These are phyloP conservation scores for Philypnodon macrostomus DNA, from an alignment of 2,797 vertebrate genomes.

Conservation along the genomic window DNA sequence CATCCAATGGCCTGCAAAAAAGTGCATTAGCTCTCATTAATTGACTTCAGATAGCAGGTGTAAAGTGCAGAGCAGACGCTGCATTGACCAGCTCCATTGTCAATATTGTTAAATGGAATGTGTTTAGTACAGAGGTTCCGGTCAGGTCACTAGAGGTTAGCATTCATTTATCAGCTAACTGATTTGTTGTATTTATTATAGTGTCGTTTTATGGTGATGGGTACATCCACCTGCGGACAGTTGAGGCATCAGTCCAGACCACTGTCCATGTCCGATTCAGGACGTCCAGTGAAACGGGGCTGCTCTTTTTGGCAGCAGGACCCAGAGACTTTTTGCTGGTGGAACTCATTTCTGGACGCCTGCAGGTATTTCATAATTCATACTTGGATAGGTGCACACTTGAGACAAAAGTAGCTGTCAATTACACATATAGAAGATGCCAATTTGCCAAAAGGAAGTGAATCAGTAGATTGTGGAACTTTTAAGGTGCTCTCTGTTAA, in stretches of 20 bases:
- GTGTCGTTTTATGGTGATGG: conserved; percentile 90
- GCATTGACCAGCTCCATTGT: conserved; percentile 25
- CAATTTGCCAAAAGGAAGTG: background rate
- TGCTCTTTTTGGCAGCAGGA: conserved; percentile 86
- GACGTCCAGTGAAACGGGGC: conserved; percentile 78
- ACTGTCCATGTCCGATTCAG: conserved; percentile 82
- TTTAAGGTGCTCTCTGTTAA: background rate
- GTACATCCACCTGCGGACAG: conserved; percentile 79
- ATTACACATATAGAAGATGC: background rate
- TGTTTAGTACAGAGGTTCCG: conserved; percentile 11
- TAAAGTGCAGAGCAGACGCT: conserved; percentile 39
- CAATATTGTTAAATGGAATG: conserved; percentile 30
- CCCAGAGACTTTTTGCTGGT: conserved; percentile 80
- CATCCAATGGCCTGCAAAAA: conserved; percentile 34
- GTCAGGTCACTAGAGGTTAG: conserved; percentile 1
- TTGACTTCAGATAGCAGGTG: conserved; percentile 61
- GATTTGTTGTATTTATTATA: conserved; percentile 53
- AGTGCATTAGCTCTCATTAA: conserved; percentile 71
- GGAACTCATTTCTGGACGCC: conserved; percentile 78
- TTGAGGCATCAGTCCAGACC: conserved; percentile 74
- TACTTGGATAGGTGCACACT: background rate
- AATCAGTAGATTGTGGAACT: background rate
- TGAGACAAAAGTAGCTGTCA: background rate
- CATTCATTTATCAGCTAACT: background rate
- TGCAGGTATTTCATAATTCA: conserved; percentile 69